These are phyloP conservation scores for Shargacucullia verbasci DNA, from an alignment of 2,888 invertebrate species.

Conservation along the genomic window DNA sequence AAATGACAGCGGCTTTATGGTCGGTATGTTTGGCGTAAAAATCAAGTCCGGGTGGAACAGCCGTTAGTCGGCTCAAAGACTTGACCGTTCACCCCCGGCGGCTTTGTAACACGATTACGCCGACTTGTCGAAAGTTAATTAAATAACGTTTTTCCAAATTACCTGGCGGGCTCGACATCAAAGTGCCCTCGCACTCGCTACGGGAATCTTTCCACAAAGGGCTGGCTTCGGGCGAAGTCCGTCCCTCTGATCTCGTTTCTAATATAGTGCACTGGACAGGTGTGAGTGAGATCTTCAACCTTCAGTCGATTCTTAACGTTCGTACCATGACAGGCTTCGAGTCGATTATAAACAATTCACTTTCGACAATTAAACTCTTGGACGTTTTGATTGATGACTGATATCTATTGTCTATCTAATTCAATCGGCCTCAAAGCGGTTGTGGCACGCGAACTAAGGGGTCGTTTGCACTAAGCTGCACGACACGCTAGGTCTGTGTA, in stretches of 20 bases:
- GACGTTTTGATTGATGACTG: conserved; percentile 79
- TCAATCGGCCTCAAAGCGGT: conserved; percentile 73
- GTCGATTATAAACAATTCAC: conserved; percentile 56
- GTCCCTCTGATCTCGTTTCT: conserved; percentile 73
- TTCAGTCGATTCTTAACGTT: conserved; percentile 65
- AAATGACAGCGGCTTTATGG: conserved; percentile 87
- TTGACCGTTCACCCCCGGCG: conserved; percentile 82
- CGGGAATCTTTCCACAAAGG: conserved; percentile 84
- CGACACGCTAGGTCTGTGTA: conserved; percentile 61
- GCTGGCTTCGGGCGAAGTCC: conserved; percentile 79
- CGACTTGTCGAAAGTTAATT: conserved; percentile 89
- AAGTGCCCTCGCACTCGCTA: conserved; percentile 78
- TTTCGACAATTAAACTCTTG: conserved; percentile 65
- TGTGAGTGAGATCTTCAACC: conserved; percentile 70
- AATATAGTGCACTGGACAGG: conserved; percentile 76
- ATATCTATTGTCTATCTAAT: conserved; percentile 78
- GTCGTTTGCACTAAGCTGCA: conserved; percentile 69
- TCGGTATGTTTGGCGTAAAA: conserved; percentile 85
- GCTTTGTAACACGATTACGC: conserved; percentile 88
- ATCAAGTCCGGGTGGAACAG: conserved; percentile 77
- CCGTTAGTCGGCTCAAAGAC: conserved; percentile 79
- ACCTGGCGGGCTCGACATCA: conserved; percentile 84
- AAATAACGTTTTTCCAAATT: conserved; percentile 89
- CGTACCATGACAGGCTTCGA: conserved; percentile 23
- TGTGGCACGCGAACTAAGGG: conserved; percentile 72